A percentile compares a stretch with the other conserved stretches of the same genome.
Conservation (phyloP, 1,140 invertebrate species). For the Bombus pascuorum region DNA sequence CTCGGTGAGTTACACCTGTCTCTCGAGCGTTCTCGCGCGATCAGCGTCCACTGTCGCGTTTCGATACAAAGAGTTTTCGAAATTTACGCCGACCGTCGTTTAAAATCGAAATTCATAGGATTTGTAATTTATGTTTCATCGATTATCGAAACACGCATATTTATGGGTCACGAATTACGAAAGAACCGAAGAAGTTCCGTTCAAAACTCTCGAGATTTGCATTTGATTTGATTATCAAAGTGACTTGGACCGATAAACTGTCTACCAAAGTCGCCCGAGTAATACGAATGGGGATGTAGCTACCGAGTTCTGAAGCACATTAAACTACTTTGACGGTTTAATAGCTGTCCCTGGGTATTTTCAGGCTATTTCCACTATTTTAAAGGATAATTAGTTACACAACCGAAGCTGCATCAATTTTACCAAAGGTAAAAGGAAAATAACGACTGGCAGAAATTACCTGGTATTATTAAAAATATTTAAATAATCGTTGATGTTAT, state of each 20-base stretch:
- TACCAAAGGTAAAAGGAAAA: background rate
- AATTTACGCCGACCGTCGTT: no score
- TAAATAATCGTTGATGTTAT: no score
- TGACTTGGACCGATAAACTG: background rate
- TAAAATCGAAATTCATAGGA: no score
- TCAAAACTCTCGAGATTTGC: conserved; percentile 14
- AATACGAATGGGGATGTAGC: background rate
- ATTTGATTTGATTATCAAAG: conserved; percentile 44
- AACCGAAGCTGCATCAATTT: no score
- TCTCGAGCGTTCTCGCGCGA: no score
- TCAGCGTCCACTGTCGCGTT: no score
- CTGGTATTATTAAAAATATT: no score
- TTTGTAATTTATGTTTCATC: background rate
- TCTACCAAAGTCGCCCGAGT: conserved; percentile 10
- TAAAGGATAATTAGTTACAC: conserved; percentile 35
- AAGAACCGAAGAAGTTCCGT: background rate
- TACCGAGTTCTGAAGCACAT: conserved; percentile 20
- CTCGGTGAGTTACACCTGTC: no score
- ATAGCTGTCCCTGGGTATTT: conserved; percentile 34
- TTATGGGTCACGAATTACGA: background rate
- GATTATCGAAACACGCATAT: background rate
- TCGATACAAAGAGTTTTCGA: no score
- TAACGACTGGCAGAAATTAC: no score
- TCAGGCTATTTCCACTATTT: background rate
- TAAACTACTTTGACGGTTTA: conserved; percentile 53